Base-by-base conservation (phyloP, 2,888 invertebrate genomes). In the Megamerina dolium region DNA sequence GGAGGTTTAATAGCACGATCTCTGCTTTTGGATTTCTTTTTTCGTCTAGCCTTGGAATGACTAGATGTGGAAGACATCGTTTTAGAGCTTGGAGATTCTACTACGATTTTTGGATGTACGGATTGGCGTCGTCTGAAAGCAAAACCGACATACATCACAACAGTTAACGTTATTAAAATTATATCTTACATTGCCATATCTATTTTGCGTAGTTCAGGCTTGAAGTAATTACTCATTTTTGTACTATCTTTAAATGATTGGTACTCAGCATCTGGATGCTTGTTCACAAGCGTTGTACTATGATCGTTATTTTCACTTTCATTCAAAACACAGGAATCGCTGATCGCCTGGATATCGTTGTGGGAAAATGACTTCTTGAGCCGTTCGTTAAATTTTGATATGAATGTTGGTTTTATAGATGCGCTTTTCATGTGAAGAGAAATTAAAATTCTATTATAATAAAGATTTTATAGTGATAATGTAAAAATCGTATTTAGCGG, bases 351-450 rank as follows among this genome's bases (percentile, higher is more conserved):
- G 6, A 68, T 43, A 48, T 68, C 68, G 20, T 67, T 62, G 26
- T 59, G 58, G 13, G 68, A 68, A 8, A 59, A 59, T 4, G 57
- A 58, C 47, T 65, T 61, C 3, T 55, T 57, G 5, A 68, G 45
- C 31, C 46, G 41, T 19, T 60, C 60, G 13, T 56, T 56, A 42
- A 54, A 21, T 38, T 47, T 5, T 43, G 58, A 17, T 43, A 57
- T n/a, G n/a, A n/a, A 40, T 16, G 38, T 43, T 17, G 45, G 29
- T 27, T 43, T 42, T n/a, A 21, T 26, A 20, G 49, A 41, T 38
- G 34, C 14, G 26, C 53, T 43, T 20, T 10, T 37, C 19, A 20
- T 17, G 9, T 46, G 39, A 3, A 38, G 40, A 13, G 43, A 18
- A 32, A 33, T n/a, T 9, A 13, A 32, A 35, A 33, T 27, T 36